Evolutionary conservation across 2,113 vertebrate species (phyloP).

Genomic region (Ctenomys sociabilis): DNA sequence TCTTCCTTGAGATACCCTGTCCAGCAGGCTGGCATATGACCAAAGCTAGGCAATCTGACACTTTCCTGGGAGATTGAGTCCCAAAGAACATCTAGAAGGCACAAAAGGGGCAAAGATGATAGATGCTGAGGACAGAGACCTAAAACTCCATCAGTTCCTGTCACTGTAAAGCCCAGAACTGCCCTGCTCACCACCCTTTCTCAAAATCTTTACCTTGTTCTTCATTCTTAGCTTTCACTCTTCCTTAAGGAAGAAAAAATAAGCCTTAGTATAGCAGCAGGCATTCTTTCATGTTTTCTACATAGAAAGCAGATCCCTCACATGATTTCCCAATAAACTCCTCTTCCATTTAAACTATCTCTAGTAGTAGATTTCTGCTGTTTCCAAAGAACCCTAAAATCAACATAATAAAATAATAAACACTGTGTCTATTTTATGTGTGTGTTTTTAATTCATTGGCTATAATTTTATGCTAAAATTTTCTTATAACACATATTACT

Average conservation of each 20-base stretch:
- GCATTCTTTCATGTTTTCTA: not conserved
- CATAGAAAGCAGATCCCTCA: not conserved
- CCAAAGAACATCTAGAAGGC: not conserved
- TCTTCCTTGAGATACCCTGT: not conserved
- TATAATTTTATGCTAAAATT: constrained; percentile 5
- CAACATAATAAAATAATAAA: not conserved
- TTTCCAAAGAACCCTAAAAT: not conserved
- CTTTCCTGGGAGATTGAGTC: not conserved
- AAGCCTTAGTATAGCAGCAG: not conserved
- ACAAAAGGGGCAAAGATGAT: not conserved
- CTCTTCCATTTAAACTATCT: constrained; percentile 7
- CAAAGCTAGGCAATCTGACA: not conserved
- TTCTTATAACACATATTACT: not conserved
- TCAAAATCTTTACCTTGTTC: not conserved
- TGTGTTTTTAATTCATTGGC: not conserved
- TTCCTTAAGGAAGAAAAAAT: not conserved
- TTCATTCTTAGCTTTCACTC: not conserved
- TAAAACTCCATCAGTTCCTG: not conserved
- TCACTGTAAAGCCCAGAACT: not conserved
- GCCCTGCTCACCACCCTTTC: not conserved
- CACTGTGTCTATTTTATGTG: not conserved
- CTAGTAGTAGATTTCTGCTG: not conserved
- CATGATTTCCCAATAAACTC: not conserved
- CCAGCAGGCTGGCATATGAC: not conserved
- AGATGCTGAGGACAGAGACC: too few species aligned